Evolutionary conservation across 2,113 vertebrate species (phyloP).

Genomic region (Alouatta palliata): DNA sequence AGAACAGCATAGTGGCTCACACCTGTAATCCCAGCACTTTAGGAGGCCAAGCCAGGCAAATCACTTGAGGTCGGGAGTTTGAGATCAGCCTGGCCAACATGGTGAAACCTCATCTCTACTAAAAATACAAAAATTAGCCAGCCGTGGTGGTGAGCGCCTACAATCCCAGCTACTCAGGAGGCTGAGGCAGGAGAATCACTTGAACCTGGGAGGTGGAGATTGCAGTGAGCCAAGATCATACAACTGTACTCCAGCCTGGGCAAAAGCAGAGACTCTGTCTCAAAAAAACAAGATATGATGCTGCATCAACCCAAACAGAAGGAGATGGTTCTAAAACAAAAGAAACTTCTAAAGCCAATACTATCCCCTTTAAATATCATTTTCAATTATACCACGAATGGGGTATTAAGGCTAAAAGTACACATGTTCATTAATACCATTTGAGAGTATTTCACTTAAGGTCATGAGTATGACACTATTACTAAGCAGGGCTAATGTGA

Average conservation of each 20-base stretch:
- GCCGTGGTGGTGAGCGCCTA: neutral
- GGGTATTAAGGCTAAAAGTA: neutral
- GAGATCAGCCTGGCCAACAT: neutral
- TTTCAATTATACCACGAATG: neutral
- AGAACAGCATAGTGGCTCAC: neutral
- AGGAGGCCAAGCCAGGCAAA: neutral
- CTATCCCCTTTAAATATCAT: neutral
- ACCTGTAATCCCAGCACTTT: neutral
- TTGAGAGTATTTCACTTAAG: neutral
- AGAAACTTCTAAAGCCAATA: neutral
- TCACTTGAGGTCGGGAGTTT: neutral
- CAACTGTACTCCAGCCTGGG: neutral
- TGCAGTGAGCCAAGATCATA: neutral
- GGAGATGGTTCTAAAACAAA: neutral
- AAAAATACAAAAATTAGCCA: neutral
- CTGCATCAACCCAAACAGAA: neutral
- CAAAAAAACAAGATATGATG: neutral
- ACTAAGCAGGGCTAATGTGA: neutral
- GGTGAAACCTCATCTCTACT: neutral
- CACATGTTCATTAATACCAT: neutral
- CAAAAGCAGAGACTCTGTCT: neutral
- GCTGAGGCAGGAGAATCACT: neutral
- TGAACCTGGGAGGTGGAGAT: neutral
- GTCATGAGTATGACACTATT: neutral
- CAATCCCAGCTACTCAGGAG: neutral